A percentile compares a stretch with the other conserved stretches of the same genome.
These are phyloP conservation scores for Tipula confusa DNA, from an alignment of 2,888 invertebrate genomes.

Conservation along the genomic window DNA sequence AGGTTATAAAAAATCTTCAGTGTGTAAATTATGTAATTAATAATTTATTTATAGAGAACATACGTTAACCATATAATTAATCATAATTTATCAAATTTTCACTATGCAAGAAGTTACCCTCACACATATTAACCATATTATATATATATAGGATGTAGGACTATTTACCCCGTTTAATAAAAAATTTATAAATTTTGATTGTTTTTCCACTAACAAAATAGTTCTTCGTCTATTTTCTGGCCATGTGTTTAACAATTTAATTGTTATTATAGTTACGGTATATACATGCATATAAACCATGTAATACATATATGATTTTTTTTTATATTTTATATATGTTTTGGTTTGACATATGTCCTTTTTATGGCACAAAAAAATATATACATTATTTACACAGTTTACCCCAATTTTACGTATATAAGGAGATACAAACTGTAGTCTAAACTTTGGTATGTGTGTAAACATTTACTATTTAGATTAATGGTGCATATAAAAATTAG, in stretches of 20 bases:
- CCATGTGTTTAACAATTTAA: neutral
- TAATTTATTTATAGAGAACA: neutral
- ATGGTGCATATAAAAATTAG: neutral
- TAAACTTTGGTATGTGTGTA: neutral
- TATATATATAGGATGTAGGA: neutral
- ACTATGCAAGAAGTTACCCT: neutral
- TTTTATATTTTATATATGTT: constrained; percentile 20
- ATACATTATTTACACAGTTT: neutral
- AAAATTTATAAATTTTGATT: constrained; percentile 3
- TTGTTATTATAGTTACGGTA: neutral
- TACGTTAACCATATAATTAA: neutral
- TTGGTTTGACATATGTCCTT: neutral
- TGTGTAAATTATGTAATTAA: constrained; percentile 5
- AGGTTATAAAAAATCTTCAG: neutral
- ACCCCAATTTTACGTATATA: neutral
- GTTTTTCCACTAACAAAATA: neutral
- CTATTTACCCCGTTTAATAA: constrained; percentile 21
- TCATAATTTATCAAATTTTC: neutral
- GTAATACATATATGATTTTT: neutral
- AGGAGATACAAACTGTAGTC: neutral
- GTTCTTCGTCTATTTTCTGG: neutral
- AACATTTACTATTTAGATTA: neutral
- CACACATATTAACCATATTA: neutral
- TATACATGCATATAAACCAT: neutral
- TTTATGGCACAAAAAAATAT: neutral